These are phyloP conservation scores for Taenioides sp. DNA, from an alignment of 2,797 vertebrate genomes.

Conservation along the genomic window DNA sequence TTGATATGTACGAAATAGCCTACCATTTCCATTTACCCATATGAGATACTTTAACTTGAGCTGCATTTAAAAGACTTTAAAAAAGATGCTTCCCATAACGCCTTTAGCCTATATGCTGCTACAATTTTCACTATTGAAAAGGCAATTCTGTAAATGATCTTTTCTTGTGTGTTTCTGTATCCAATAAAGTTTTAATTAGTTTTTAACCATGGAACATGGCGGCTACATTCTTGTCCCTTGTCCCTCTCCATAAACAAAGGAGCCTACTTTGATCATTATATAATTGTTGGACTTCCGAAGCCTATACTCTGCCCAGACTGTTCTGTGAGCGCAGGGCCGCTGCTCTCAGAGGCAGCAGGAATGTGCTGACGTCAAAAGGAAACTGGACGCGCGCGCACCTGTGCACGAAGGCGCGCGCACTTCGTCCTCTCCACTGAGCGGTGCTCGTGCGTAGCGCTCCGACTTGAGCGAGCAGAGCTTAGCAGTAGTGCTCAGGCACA, in stretches of 20 bases:
- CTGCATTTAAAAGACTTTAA: neutral
- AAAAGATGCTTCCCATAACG: too few relatives aligned
- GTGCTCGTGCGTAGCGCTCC: slow-evolving; percentile 11
- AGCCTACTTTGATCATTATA: slow-evolving; percentile 1
- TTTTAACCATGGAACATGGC: neutral
- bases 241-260: slow-evolving; percentile 2
- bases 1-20: neutral
- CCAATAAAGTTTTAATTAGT: neutral
- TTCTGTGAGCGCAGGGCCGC: slow-evolving; percentile 25
- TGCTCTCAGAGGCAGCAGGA: slow-evolving; percentile 51
- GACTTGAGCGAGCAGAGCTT: slow-evolving; percentile 8
- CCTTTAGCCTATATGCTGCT: too few relatives aligned
- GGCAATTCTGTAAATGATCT: neutral
- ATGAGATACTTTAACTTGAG: neutral
- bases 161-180: neutral
- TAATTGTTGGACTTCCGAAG: slow-evolving; percentile 10
- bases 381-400: slow-evolving; percentile 24
- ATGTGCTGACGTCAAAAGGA: slow-evolving; percentile 80
- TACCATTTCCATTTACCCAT: neutral
- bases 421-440: neutral
- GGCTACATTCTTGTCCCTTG: neutral
- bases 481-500: neutral
- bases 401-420: slow-evolving; percentile 10
- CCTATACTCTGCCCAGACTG: slow-evolving; percentile 33
- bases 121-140: neutral